These are phyloP conservation scores for Nycteola revayana DNA, from an alignment of 2,888 invertebrate genomes.

Conservation along the genomic window DNA sequence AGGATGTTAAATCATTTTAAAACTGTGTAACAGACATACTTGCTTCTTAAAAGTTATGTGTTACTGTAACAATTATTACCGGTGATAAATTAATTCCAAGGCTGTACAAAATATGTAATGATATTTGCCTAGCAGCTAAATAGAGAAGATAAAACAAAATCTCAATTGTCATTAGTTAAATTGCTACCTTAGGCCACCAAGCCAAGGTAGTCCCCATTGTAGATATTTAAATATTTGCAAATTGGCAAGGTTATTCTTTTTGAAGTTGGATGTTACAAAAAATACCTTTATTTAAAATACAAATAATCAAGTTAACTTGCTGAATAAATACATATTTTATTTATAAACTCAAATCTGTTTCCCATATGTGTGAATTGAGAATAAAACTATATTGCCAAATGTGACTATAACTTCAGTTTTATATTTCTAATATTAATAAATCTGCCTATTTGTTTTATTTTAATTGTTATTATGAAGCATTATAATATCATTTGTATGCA, in stretches of 20 bases:
- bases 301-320: slow-evolving; percentile 17
- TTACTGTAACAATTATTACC: no score
- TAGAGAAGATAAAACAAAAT: slow-evolving; percentile 40
- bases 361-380: slow-evolving; percentile 3
- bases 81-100: slow-evolving; percentile 39
- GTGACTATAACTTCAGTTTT: not conserved
- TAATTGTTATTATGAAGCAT: no score
- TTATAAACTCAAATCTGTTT: no score
- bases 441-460: no score
- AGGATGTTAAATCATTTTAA: no score
- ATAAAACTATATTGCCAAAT: slow-evolving; percentile 5
- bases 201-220: slow-evolving; percentile 58
- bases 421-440: no score
- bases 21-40: no score
- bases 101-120: slow-evolving; percentile 27
- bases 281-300: slow-evolving; percentile 31
- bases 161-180: slow-evolving; percentile 42
- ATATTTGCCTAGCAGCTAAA: slow-evolving; percentile 31
- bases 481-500: not conserved
- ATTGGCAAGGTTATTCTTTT: slow-evolving; percentile 56
- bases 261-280: slow-evolving; percentile 35
- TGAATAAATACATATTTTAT: slow-evolving; percentile 9
- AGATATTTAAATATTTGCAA: slow-evolving; percentile 61
- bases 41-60: no score
- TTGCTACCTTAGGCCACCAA: slow-evolving; percentile 49